Conservation (phyloP, 2,888 invertebrate species). For the Acanthopleura granulata region DNA sequence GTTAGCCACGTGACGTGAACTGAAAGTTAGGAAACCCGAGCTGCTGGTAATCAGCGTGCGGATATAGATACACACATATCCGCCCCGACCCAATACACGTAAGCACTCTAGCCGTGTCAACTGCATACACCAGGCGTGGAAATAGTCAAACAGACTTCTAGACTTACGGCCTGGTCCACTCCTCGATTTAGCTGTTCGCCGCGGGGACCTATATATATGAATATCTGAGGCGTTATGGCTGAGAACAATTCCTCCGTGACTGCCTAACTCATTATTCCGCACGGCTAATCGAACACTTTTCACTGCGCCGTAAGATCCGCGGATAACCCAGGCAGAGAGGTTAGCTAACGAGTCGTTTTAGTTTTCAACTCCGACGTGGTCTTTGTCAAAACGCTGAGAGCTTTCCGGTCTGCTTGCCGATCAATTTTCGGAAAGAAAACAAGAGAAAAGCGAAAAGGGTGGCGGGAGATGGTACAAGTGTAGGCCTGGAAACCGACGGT, state of each 20-base stretch:
- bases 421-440: conserved; percentile 20
- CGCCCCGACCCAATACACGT: not conserved
- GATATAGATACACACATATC: conserved; percentile 5
- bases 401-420: conserved; percentile 9
- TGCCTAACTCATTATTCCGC: conserved; percentile 11
- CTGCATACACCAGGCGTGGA: not conserved
- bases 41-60: not conserved
- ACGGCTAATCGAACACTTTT: conserved; percentile 15
- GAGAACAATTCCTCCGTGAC: conserved; percentile 16
- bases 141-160: not conserved
- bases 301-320: not conserved
- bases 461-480: not conserved
- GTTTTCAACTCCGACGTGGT: not conserved
- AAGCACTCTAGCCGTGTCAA: no score
- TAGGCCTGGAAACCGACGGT: not conserved
- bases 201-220: not conserved
- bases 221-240: conserved; percentile 11
- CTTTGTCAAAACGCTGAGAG: conserved; percentile 13
- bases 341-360: conserved; percentile 12
- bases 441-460: not conserved
- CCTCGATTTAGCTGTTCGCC: not conserved
- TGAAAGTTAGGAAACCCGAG: conserved; percentile 15
- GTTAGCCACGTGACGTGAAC: conserved; percentile 7
- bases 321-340: not conserved
- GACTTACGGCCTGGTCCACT: not conserved